Evolutionary conservation across 2,888 invertebrate species (phyloP).

Genomic region (Allacma fusca): DNA sequence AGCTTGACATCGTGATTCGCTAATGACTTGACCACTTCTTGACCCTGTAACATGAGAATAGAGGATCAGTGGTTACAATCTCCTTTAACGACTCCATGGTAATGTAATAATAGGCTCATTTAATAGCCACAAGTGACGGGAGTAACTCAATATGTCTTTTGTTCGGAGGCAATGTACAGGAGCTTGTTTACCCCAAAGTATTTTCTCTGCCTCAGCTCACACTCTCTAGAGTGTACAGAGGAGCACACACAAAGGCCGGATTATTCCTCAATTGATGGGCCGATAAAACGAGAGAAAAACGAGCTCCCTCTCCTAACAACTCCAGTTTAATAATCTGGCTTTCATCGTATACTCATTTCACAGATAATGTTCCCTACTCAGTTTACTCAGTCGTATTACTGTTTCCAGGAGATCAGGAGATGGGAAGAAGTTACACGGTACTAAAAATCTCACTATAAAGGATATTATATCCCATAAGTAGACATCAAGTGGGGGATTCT

Average conservation of each 20-base stretch:
- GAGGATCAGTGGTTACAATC: background rate
- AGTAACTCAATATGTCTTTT: background rate
- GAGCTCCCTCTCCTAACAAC: slow-evolving; percentile 1
- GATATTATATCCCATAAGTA: too few species aligned
- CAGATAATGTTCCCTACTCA: slow-evolving; percentile 18
- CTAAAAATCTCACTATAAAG: too few species aligned
- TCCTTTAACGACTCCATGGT: too few species aligned
- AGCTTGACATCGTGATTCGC: slow-evolving; percentile 30
- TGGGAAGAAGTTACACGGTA: too few species aligned
- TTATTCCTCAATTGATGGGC: slow-evolving; percentile 16
- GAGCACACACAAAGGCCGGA: background rate
- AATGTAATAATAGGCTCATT: background rate
- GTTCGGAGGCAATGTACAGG: background rate
- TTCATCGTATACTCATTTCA: slow-evolving; percentile 23
- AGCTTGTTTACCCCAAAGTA: slow-evolving; percentile 12
- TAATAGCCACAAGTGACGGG: background rate
- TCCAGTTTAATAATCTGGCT: background rate
- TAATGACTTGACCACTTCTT: slow-evolving; percentile 29
- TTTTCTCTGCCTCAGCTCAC: background rate
- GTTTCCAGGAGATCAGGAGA: too few species aligned
- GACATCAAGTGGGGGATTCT: too few species aligned
- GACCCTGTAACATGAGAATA: slow-evolving; percentile 13
- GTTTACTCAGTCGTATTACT: background rate
- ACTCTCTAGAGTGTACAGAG: too few species aligned
- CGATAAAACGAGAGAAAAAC: slow-evolving; percentile 5